A percentile compares a stretch with the other conserved stretches of the same genome.
These are phyloP conservation scores for Metallyticus violacea DNA, from an alignment of 2,888 invertebrate genomes.

Conservation along the genomic window DNA sequence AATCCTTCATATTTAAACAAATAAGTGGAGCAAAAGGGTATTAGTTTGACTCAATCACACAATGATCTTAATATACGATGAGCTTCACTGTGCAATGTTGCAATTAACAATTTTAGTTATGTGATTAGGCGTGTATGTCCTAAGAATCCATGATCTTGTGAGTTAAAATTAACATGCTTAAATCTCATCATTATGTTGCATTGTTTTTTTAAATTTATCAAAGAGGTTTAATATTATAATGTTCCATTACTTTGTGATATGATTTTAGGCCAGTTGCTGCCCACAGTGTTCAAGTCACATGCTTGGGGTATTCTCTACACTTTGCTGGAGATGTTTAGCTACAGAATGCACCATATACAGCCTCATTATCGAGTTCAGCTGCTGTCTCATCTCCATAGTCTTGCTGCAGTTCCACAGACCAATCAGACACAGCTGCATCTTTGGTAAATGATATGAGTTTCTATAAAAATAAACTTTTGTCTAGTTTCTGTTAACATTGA, in stretches of 20 bases:
- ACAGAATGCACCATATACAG: constrained; percentile 93
- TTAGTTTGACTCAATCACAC: too few relatives aligned
- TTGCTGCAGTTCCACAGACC: constrained; percentile 88
- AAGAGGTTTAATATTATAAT: too few relatives aligned
- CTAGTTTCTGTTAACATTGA: neutral
- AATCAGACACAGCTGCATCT: constrained; percentile 93
- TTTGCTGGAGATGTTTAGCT: constrained; percentile 93
- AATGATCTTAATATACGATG: too few relatives aligned
- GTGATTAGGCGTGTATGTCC: neutral
- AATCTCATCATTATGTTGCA: too few relatives aligned
- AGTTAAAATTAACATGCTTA: too few relatives aligned
- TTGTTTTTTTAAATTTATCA: too few relatives aligned
- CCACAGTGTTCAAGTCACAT: constrained; percentile 87
- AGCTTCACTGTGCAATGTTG: too few relatives aligned
- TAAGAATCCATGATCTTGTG: neutral
- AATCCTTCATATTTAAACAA: too few relatives aligned
- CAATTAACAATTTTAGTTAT: too few relatives aligned
- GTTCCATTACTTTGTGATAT: neutral
- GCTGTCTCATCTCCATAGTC: constrained; percentile 84
- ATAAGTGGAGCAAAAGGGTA: too few relatives aligned
- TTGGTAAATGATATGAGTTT: constrained; percentile 56
- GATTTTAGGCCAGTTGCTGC: constrained; percentile 73
- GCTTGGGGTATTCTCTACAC: constrained; percentile 97
- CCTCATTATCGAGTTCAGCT: constrained; percentile 93
- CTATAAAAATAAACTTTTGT: neutral